Percentiles rank a stretch among this genome's conserved stretches.
phyloP scores from a whole-genome alignment of 2,797 vertebrate genomes.

The Anabacerthia variegaticeps region DNA sequence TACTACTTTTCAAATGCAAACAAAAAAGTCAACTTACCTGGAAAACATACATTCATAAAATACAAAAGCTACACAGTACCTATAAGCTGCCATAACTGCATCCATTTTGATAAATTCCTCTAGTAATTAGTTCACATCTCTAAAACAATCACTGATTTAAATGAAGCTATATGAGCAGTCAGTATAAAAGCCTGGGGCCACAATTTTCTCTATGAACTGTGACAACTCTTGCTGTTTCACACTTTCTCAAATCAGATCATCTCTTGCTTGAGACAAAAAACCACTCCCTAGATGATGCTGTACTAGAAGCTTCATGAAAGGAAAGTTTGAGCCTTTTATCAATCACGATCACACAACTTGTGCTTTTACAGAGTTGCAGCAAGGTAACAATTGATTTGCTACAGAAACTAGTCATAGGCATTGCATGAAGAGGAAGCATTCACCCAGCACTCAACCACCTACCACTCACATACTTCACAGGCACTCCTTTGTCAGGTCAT shows the following conservation, averaged over 20 bases:
- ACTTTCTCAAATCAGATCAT: not conserved
- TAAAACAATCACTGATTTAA: not conserved
- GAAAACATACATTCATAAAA: not conserved
- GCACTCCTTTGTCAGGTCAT: not conserved
- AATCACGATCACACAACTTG: not conserved
- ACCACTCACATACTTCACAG: not conserved
- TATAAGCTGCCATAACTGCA: not conserved
- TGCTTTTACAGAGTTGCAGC: not conserved
- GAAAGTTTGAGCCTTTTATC: not conserved
- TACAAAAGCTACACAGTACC: not conserved
- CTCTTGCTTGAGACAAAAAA: not conserved
- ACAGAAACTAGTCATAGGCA: fast-evolving
- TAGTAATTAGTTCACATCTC: not conserved
- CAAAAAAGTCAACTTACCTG: not conserved
- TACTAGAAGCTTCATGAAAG: not conserved
- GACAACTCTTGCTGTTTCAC: not conserved
- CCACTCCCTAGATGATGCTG: not conserved
- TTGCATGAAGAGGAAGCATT: not conserved
- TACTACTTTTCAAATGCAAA: not conserved
- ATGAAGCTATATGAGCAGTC: not conserved
- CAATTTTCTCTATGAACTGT: not conserved
- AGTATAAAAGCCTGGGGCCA: not conserved
- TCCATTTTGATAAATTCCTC: not conserved
- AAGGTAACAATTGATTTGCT: not conserved
- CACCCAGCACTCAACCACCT: not conserved